phyloP scores from a whole-genome alignment of 2,888 invertebrate species.

The Drosophila monieri region DNA sequence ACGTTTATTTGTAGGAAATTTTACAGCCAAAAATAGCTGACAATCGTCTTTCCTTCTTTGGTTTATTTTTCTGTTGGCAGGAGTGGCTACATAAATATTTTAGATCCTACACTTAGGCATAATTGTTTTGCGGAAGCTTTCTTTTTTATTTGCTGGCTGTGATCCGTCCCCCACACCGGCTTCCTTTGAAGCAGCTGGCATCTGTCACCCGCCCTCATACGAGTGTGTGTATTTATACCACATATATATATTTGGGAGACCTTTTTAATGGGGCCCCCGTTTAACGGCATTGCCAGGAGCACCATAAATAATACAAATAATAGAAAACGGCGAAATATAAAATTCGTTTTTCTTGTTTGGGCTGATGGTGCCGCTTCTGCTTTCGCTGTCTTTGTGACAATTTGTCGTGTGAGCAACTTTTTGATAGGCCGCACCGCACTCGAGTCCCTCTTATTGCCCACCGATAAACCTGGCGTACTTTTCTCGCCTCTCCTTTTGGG shows the following conservation, averaged over 20 bases:
- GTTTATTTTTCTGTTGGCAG: constrained; percentile 3
- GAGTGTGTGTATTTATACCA: constrained; percentile 2
- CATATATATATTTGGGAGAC: constrained; percentile 28
- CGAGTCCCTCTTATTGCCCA: constrained; percentile 17
- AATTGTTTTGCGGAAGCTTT: constrained; percentile 62
- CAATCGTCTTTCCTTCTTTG: constrained; percentile 18
- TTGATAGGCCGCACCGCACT: constrained; percentile 55
- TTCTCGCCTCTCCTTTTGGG: neutral
- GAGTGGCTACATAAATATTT: constrained; percentile 65
- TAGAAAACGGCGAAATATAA: constrained; percentile 62
- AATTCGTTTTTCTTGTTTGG: constrained; percentile 52
- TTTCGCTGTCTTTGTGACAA: constrained; percentile 47
- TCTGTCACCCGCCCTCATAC: constrained; percentile 41
- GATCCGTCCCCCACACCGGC: constrained; percentile 9
- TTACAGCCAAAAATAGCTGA: constrained; percentile 33
- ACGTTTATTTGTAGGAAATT: constrained; percentile 30
- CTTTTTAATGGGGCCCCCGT: constrained; percentile 63
- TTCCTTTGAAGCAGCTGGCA: constrained; percentile 52
- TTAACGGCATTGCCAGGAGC: constrained; percentile 62
- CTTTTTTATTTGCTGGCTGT: constrained; percentile 15
- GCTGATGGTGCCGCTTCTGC: constrained; percentile 25
- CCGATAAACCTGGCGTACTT: constrained; percentile 56
- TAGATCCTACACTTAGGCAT: constrained; percentile 61
- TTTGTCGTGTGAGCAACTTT: constrained; percentile 73
- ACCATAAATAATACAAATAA: constrained; percentile 75